phyloP scores from a whole-genome alignment of 2,113 vertebrate genomes.

The Globicephala melas region DNA sequence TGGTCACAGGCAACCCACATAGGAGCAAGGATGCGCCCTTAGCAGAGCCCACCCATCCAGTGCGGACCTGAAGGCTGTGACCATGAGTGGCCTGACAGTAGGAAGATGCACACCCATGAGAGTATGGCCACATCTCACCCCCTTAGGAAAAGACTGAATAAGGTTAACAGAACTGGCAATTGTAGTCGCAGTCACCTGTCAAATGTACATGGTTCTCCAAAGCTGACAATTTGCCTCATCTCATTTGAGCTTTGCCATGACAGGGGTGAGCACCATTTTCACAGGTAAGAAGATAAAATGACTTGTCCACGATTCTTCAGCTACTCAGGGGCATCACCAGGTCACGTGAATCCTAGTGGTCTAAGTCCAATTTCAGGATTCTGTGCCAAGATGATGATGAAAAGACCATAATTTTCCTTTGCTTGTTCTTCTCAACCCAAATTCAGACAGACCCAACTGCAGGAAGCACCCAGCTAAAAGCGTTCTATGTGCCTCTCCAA shows the following conservation, averaged over 20 bases:
- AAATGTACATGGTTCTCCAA: not conserved
- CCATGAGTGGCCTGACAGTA: rapidly evolving
- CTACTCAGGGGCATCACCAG: not conserved
- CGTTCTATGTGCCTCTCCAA: not conserved
- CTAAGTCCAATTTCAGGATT: not conserved
- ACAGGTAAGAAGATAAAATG: not conserved
- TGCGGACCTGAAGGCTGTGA: not conserved
- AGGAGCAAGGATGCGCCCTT: not conserved
- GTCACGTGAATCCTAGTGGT: not conserved
- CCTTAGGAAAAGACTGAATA: not conserved
- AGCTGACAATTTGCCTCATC: not conserved
- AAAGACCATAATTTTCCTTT: not conserved
- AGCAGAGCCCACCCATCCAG: rapidly evolving
- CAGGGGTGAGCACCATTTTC: not conserved
- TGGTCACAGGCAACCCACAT: not conserved
- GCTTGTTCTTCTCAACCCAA: not conserved
- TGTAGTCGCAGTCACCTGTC: not conserved
- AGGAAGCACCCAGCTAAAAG: not conserved
- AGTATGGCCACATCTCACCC: not conserved
- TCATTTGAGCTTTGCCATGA: not conserved
- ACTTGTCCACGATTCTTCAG: not conserved
- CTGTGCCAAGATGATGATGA: not conserved
- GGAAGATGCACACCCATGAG: rapidly evolving
- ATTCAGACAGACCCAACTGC: not conserved
- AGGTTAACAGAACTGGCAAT: not conserved